These are phyloP conservation scores for Pogona vitticeps DNA, from an alignment of 2,113 vertebrate species.

Conservation along the genomic window DNA sequence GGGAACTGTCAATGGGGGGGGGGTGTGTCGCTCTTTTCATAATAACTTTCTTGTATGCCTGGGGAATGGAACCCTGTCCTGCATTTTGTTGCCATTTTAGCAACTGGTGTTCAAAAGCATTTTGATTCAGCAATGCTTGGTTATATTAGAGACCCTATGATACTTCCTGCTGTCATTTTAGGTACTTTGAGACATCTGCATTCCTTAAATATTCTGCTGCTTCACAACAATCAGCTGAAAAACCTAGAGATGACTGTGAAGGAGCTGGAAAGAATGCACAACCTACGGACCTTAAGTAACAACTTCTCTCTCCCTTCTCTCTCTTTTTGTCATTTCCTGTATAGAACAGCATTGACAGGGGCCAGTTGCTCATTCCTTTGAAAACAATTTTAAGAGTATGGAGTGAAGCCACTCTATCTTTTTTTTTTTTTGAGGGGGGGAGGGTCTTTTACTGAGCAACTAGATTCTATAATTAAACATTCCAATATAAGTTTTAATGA, in stretches of 20 bases:
- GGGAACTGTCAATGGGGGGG: not conserved
- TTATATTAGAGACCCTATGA: not conserved
- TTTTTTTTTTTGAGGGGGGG: not conserved
- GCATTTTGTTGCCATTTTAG: not conserved
- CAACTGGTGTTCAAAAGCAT: not conserved
- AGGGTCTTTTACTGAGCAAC: slow-evolving; percentile 30
- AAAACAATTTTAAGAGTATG: slow-evolving; percentile 17
- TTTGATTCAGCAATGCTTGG: not conserved
- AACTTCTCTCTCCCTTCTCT: not conserved
- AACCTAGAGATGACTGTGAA: slow-evolving; percentile 71
- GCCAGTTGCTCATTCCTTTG: not conserved
- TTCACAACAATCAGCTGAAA: slow-evolving; percentile 80
- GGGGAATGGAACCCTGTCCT: not conserved
- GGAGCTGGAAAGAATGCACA: slow-evolving; percentile 77
- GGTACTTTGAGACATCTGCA: slow-evolving; percentile 72
- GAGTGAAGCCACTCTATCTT: slow-evolving; percentile 36
- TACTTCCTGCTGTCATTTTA: slow-evolving; percentile 48
- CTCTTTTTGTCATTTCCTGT: not conserved
- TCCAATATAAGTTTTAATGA: slow-evolving; percentile 32
- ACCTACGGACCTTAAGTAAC: slow-evolving; percentile 79
- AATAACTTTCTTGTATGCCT: too few relatives aligned
- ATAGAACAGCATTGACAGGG: not conserved
- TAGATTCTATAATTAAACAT: slow-evolving; percentile 48
- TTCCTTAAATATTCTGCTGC: slow-evolving; percentile 72
- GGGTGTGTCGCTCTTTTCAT: too few relatives aligned